Conservation (phyloP, 2,888 invertebrate species). For the Bugula neritina region DNA sequence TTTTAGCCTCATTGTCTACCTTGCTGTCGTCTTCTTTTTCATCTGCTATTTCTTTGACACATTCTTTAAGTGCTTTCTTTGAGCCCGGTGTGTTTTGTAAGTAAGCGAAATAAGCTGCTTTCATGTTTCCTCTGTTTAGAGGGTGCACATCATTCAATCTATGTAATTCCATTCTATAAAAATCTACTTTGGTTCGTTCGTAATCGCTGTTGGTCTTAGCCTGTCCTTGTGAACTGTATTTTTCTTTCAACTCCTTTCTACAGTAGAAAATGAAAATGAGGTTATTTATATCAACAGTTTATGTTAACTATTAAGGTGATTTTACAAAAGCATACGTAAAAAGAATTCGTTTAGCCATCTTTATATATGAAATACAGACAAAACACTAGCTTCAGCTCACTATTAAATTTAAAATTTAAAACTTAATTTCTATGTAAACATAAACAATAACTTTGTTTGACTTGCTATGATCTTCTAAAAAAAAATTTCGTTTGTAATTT, state of each 20-base stretch:
- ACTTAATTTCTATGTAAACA: no score
- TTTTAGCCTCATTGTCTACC: neutral
- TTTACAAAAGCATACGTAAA: no score
- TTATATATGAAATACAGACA: no score
- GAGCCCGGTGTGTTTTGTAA: slow-evolving; percentile 52
- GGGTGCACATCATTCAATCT: slow-evolving; percentile 44
- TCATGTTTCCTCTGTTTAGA: slow-evolving; percentile 41
- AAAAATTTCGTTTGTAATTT: no score
- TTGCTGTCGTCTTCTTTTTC: slow-evolving; percentile 3
- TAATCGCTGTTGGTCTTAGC: slow-evolving; percentile 44
- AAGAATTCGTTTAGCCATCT: no score
- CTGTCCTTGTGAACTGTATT: slow-evolving; percentile 40
- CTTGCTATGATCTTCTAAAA: no score
- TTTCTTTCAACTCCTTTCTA: slow-evolving; percentile 42
- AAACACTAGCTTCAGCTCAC: no score
- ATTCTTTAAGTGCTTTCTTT: slow-evolving; percentile 45
- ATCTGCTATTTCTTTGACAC: slow-evolving; percentile 35
- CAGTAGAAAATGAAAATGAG: no score
- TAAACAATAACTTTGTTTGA: no score
- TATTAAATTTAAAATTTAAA: no score
- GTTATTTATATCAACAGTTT: no score
- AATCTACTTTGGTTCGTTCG: slow-evolving; percentile 46
- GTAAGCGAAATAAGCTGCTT: slow-evolving; percentile 49
- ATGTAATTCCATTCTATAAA: slow-evolving; percentile 50
- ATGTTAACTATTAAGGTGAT: no score